phyloP scores from a whole-genome alignment of 2,888 invertebrate genomes.

The Perdita meconis region DNA sequence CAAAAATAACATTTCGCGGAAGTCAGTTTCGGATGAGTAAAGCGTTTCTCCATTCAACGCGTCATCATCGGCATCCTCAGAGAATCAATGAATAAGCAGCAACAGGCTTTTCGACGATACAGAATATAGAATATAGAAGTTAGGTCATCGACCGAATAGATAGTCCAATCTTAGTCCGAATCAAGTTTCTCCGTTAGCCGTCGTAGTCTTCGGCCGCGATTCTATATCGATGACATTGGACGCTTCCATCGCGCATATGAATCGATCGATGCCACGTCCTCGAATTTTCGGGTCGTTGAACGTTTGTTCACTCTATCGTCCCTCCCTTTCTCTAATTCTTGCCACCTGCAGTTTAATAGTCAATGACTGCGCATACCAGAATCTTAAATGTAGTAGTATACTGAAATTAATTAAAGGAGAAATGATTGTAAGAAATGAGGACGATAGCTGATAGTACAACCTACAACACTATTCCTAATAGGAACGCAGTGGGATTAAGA shows the following conservation, averaged over 20 bases:
- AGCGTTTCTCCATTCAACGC: neutral
- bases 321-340: neutral
- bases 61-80: conserved; percentile 29
- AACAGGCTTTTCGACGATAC: conserved; percentile 17
- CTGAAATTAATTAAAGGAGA: neutral
- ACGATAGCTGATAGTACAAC: no score
- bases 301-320: neutral
- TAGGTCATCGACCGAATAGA: conserved; percentile 59
- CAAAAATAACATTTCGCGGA: neutral
- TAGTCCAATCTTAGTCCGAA: conserved; percentile 63
- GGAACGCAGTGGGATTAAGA: no score
- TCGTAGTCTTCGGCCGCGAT: conserved; percentile 28
- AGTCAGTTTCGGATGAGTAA: neutral
- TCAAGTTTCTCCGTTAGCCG: conserved; percentile 67
- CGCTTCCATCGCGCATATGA: conserved; percentile 48
- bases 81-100: conserved; percentile 30
- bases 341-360: neutral
- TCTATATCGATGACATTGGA: conserved; percentile 45
- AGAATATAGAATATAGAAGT: conserved; percentile 21
- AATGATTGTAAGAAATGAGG: no score
- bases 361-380: neutral
- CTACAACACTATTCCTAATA: no score
- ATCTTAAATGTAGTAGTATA: neutral
- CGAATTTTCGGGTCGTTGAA: conserved; percentile 34
- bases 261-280: conserved; percentile 35